Percentiles rank a stretch among this genome's conserved stretches.
Conservation (phyloP, 2,888 invertebrate genomes). For the Rhimphoctona megacephalus region DNA sequence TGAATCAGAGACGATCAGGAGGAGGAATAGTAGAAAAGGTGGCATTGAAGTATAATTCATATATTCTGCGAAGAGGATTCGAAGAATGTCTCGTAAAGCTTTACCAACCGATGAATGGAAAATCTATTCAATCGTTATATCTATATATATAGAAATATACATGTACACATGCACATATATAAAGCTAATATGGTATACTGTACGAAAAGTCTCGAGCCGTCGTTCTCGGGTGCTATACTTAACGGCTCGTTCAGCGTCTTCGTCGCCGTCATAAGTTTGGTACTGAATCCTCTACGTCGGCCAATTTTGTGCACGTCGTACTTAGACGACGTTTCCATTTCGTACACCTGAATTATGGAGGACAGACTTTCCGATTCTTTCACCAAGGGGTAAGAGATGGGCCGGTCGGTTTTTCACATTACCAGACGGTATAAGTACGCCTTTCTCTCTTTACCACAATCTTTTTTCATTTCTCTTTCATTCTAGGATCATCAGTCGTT, state of each 20-base stretch:
- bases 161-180: neutral
- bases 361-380: constrained; percentile 69
- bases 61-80: constrained; percentile 37
- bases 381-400: constrained; percentile 28
- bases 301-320: constrained; percentile 70
- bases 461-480: constrained; percentile 32
- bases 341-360: constrained; percentile 69
- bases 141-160: neutral
- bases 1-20: constrained; percentile 1
- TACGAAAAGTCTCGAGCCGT: constrained; percentile 35
- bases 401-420: constrained; percentile 36
- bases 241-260: constrained; percentile 44
- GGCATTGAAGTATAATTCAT: constrained; percentile 44
- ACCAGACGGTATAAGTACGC: constrained; percentile 27
- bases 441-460: constrained; percentile 18
- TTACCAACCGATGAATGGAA: constrained; percentile 44
- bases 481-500: constrained; percentile 4
- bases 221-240: constrained; percentile 37
- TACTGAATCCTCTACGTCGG: constrained; percentile 43
- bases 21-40: neutral
- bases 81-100: constrained; percentile 50
- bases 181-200: constrained; percentile 24
- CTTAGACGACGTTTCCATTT: constrained; percentile 71
- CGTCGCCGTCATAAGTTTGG: constrained; percentile 43
- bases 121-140: constrained; percentile 29